Conservation (phyloP, 2,113 vertebrate species). For the Tringa solitaria region DNA sequence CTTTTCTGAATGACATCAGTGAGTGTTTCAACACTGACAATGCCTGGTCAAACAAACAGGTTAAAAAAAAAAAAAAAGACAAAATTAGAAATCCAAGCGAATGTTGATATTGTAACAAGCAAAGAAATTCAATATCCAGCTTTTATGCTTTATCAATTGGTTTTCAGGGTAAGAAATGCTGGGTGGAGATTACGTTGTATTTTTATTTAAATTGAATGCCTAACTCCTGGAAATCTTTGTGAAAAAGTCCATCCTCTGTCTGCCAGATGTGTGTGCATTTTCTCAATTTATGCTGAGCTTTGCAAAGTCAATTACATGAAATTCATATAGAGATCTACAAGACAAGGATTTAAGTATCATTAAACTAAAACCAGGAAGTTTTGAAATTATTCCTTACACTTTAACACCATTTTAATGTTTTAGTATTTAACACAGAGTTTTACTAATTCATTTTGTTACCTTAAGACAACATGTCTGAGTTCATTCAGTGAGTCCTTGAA, state of each 20-base stretch:
- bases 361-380: not conserved
- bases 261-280: not conserved
- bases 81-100: not conserved
- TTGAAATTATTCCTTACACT: not conserved
- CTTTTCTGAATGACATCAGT: conserved; percentile 47
- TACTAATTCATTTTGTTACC: not conserved
- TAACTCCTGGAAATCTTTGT: not conserved
- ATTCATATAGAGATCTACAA: not conserved
- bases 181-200: not conserved
- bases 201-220: not conserved
- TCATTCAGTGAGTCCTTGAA: not conserved
- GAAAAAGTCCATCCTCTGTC: not conserved
- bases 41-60: not conserved
- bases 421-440: not conserved
- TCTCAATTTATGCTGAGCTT: not conserved
- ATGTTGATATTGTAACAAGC: not conserved
- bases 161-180: not conserved
- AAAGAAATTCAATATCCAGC: not conserved
- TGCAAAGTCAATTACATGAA: not conserved
- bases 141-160: not conserved
- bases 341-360: not conserved
- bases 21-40: conserved; percentile 58
- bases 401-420: not conserved
- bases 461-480: not conserved
- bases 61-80: not conserved